These are phyloP conservation scores for Salpingus planirostris DNA, from an alignment of 2,888 invertebrate species.

Conservation along the genomic window DNA sequence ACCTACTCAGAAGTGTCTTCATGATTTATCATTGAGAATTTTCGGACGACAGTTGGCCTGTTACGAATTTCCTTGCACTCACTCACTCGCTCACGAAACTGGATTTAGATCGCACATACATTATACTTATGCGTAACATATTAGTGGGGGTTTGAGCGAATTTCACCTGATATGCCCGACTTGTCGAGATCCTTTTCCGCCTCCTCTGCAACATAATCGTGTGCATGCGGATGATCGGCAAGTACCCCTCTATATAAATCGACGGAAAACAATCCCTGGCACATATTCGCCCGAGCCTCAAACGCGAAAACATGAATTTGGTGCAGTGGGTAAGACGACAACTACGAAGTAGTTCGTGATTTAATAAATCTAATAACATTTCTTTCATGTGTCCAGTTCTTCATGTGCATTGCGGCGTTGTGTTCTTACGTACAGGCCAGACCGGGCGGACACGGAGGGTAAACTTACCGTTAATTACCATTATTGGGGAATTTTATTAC, in stretches of 20 bases:
- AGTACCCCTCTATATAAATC: conserved; percentile 8
- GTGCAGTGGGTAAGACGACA: conserved; percentile 24
- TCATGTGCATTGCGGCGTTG: conserved; percentile 19
- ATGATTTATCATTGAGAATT: too few species aligned
- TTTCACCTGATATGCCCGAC: conserved; percentile 8
- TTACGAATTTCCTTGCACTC: too few species aligned
- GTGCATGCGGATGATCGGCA: conserved; percentile 5
- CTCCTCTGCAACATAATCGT: conserved; percentile 4
- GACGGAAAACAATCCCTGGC: conserved; percentile 7
- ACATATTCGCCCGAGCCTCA: too few species aligned
- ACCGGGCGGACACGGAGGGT: conserved; percentile 22
- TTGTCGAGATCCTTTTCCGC: conserved; percentile 5
- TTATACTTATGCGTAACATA: too few species aligned
- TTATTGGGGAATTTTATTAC: too few species aligned
- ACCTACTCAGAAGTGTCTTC: too few species aligned
- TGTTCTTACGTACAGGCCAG: conserved; percentile 15
- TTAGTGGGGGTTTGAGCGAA: too few species aligned
- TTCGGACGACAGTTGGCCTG: too few species aligned
- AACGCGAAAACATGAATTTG: conserved; percentile 12
- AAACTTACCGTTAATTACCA: conserved; percentile 5
- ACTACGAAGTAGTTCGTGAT: too few species aligned
- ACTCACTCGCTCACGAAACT: too few species aligned
- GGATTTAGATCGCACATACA: too few species aligned
- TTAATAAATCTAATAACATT: conserved; percentile 2
- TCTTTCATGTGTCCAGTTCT: conserved; percentile 18